Percentiles rank a stretch among this genome's conserved stretches.
Conservation (phyloP, 2,888 invertebrate species). For the Drosophila testacea region DNA sequence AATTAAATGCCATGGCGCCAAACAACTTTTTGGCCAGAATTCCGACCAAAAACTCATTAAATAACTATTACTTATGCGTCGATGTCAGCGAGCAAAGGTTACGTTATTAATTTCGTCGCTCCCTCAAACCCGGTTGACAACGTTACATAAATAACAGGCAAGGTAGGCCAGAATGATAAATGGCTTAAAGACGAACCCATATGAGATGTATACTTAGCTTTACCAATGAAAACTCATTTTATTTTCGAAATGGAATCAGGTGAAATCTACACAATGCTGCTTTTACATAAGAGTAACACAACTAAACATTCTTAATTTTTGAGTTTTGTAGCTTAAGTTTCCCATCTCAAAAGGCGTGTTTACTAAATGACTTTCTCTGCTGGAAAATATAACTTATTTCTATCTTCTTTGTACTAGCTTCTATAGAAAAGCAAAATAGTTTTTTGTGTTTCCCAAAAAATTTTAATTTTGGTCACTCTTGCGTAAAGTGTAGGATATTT, state of each 20-base stretch:
- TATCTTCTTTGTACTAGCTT: too few relatives aligned
- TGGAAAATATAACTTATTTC: too few relatives aligned
- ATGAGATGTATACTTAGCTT: not conserved
- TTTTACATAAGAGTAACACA: too few relatives aligned
- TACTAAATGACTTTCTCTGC: too few relatives aligned
- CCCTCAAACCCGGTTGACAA: slow-evolving; percentile 22
- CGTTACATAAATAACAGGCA: slow-evolving; percentile 49
- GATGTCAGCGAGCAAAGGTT: slow-evolving; percentile 59
- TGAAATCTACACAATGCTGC: too few relatives aligned
- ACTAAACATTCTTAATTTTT: too few relatives aligned
- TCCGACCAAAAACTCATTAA: slow-evolving; percentile 72
- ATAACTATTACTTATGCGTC: slow-evolving; percentile 72
- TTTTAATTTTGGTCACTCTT: too few relatives aligned
- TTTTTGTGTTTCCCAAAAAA: too few relatives aligned
- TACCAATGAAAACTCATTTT: slow-evolving; percentile 1
- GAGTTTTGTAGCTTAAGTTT: too few relatives aligned
- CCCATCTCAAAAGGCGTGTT: too few relatives aligned
- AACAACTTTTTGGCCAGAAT: slow-evolving; percentile 59
- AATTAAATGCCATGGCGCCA: slow-evolving; percentile 71
- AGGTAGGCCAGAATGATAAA: slow-evolving; percentile 44
- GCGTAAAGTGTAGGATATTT: too few relatives aligned
- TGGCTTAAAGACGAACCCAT: slow-evolving; percentile 32
- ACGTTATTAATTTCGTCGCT: slow-evolving; percentile 62
- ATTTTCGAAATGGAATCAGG: slow-evolving; percentile 7
- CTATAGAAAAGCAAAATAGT: too few relatives aligned